Conservation (phyloP, 2,888 invertebrate species). For the Lumbricus terrestris region DNA sequence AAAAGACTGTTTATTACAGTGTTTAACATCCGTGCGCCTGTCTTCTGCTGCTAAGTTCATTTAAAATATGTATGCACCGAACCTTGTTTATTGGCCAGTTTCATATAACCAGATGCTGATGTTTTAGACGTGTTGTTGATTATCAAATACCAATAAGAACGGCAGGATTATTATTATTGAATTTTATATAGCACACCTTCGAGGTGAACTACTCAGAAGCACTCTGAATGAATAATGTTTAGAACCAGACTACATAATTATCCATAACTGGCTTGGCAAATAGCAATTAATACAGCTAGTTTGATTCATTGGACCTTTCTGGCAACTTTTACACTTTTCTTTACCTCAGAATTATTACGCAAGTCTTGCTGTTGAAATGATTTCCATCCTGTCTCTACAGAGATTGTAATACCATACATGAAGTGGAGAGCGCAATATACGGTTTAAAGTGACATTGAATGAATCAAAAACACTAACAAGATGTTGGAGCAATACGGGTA, state of each 20-base stretch:
- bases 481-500: background rate
- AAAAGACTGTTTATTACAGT: too few relatives aligned
- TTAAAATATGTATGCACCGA: background rate
- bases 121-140: too few relatives aligned
- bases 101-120: background rate
- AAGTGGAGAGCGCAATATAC: background rate
- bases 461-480: background rate
- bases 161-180: too few relatives aligned
- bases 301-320: too few relatives aligned
- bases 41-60: background rate
- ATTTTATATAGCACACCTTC: too few relatives aligned
- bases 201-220: too few relatives aligned
- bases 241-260: background rate
- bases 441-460: background rate
- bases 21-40: background rate
- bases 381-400: background rate
- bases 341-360: too few relatives aligned
- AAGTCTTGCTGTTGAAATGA: background rate
- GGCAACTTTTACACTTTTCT: too few relatives aligned
- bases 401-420: background rate
- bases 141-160: too few relatives aligned
- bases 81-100: background rate
- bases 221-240: too few relatives aligned
- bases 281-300: too few relatives aligned
- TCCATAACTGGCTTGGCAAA: too few relatives aligned